Conservation (phyloP, 1,140 invertebrate species). For the Sitobion miscanthi region DNA sequence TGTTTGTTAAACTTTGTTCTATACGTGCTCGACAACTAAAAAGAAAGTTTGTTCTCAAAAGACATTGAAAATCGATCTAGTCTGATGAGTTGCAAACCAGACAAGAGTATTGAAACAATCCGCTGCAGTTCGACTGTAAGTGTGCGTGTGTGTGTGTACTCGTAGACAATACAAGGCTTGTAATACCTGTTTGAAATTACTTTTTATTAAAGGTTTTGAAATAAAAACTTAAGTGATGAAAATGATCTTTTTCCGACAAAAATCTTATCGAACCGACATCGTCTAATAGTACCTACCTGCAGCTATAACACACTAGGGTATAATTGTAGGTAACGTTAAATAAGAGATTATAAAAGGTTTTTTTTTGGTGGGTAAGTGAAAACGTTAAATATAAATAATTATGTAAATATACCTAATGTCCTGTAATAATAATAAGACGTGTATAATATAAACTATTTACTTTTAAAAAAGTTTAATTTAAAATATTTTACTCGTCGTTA, state of each 20-base stretch:
- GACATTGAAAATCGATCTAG: slow-evolving; percentile 1
- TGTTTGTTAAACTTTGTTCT: slow-evolving; percentile 11
- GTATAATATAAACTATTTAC: background rate
- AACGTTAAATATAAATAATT: background rate
- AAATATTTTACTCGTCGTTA: background rate
- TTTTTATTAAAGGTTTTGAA: background rate
- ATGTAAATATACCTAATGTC: no score
- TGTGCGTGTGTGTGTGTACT: background rate
- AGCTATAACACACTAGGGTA: background rate
- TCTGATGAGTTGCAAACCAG: background rate
- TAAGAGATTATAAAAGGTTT: background rate
- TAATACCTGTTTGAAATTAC: background rate
- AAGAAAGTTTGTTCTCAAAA: background rate
- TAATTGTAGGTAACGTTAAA: background rate
- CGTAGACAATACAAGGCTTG: background rate
- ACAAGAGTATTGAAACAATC: background rate
- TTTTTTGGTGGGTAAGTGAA: background rate
- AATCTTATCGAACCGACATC: background rate
- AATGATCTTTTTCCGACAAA: background rate
- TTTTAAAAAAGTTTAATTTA: background rate
- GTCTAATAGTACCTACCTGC: background rate
- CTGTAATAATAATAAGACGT: background rate
- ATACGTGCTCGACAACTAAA: background rate
- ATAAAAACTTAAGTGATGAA: background rate
- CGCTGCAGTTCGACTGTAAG: background rate